phyloP scores from a whole-genome alignment of 2,888 invertebrate species.

The Sarcophaga rosellei region DNA sequence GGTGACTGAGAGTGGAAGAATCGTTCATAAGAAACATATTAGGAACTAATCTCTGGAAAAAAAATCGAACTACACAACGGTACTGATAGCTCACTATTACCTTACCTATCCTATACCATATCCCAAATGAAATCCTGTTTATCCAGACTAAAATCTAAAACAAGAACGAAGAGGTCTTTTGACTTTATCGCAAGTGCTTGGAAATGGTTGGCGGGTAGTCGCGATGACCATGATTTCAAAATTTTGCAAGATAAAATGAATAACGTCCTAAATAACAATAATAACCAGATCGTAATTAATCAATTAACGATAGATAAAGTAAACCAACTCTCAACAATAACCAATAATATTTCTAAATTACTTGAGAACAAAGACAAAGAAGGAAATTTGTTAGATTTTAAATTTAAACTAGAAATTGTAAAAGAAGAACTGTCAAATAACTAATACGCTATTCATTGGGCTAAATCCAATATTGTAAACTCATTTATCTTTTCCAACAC shows the following conservation, averaged over 20 bases:
- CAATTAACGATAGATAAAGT: slow-evolving; percentile 38
- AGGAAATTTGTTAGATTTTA: no score
- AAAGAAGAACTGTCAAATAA: no score
- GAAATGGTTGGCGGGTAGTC: slow-evolving; percentile 61
- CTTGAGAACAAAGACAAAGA: no score
- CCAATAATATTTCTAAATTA: no score
- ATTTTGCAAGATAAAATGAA: slow-evolving; percentile 54
- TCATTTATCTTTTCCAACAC: no score
- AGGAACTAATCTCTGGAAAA: neutral
- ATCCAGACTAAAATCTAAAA: slow-evolving; percentile 22
- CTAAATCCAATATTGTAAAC: slow-evolving; percentile 19
- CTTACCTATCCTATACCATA: neutral
- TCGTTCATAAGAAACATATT: no score
- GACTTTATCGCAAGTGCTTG: slow-evolving; percentile 51
- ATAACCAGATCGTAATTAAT: slow-evolving; percentile 62
- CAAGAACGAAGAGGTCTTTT: slow-evolving; percentile 25
- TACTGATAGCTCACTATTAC: neutral
- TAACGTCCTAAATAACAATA: slow-evolving; percentile 59
- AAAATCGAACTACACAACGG: neutral
- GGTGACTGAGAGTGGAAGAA: no score
- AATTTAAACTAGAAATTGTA: no score
- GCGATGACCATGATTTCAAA: slow-evolving; percentile 53
- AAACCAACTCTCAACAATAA: neutral
- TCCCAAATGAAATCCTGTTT: slow-evolving; percentile 16
- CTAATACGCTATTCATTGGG: no score